phyloP scores from a whole-genome alignment of 1,140 invertebrate species.

The Belonocnema kinseyi region DNA sequence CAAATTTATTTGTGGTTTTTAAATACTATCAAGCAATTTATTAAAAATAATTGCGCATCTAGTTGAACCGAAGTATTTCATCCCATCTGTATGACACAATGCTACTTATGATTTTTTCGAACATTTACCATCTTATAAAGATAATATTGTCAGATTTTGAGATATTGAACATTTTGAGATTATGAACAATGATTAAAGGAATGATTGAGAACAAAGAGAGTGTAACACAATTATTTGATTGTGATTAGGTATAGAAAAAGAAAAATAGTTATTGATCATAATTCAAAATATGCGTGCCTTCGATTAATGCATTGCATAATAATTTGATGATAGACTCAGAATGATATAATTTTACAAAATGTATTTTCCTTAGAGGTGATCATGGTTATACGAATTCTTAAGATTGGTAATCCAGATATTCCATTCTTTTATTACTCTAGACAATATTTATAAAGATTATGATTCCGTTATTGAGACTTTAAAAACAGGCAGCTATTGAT shows the following conservation, averaged over 20 bases:
- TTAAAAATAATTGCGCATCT: too few species aligned
- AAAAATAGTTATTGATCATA: not conserved
- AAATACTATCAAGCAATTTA: too few species aligned
- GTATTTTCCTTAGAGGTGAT: constrained; percentile 3
- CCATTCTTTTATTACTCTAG: too few species aligned
- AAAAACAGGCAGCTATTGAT: too few species aligned
- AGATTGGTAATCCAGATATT: not conserved
- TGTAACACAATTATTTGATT: not conserved
- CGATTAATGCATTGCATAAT: constrained; percentile 29
- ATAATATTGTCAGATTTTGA: not conserved
- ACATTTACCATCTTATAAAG: constrained; percentile 9
- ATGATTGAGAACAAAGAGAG: not conserved
- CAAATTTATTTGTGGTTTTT: too few species aligned
- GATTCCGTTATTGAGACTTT: too few species aligned
- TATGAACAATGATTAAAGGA: not conserved
- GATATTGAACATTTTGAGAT: not conserved
- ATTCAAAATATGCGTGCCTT: constrained; percentile 32
- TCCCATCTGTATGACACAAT: not conserved
- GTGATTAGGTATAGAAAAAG: not conserved
- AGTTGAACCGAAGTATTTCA: too few species aligned
- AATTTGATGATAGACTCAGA: constrained; percentile 39
- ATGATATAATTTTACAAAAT: constrained; percentile 31
- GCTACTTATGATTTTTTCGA: not conserved
- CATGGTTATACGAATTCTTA: constrained; percentile 15
- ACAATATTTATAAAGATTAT: too few species aligned